Evolutionary conservation across 2,888 invertebrate genomes (phyloP), one percentile per base, ranked within the genome.

Genomic region (Azorinus chamasolen): DNA sequence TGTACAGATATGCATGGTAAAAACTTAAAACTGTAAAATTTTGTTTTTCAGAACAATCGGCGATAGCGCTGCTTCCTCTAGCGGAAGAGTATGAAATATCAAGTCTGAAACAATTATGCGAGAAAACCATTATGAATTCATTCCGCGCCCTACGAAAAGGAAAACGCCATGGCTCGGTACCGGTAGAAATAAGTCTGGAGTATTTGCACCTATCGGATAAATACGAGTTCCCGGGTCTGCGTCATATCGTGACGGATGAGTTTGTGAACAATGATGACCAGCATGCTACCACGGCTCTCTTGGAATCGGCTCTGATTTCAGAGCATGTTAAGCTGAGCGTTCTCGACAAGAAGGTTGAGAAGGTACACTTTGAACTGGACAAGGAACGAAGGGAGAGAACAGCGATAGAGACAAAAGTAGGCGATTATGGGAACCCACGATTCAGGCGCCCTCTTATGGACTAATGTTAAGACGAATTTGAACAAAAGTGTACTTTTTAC

Each of bases 121-220:
- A 81, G 59, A 55, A 78, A 58, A 78, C 78, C 22, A 78, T 78
- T 14, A 72, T 72, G 14, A 69, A 66, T 20, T 64, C 78, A 1
- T 81, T 78, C 39, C 32, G 58, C 25, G 50, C 51, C 0, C 58
- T 75, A 65, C 63, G 65, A 18, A 71, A 54, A 43, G 75, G 74
- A n/a, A 81, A 72, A 25, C 63, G 64, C 45, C 65, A 51, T 14
- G 80, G 74, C 12, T 20, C 57, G 10, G 63, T 81, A 22, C 81
- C 81, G 8, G 74, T 75, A 0, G 81, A 75, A 41, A 75, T 75
- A 4, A 75, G 71, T 18, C 65, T 81, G 22, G 78, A 75, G 24
- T 81, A 78, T 25, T 69, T 81, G 10, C 81, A 78, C 22, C n/a
- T 78, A 20, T 77, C 75, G 16, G 81, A 81, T 20, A 81, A 78